Evolutionary conservation across 1,140 invertebrate species (phyloP), one percentile per base, ranked within the genome.

Genomic region (Oncopeltus fasciatus): DNA sequence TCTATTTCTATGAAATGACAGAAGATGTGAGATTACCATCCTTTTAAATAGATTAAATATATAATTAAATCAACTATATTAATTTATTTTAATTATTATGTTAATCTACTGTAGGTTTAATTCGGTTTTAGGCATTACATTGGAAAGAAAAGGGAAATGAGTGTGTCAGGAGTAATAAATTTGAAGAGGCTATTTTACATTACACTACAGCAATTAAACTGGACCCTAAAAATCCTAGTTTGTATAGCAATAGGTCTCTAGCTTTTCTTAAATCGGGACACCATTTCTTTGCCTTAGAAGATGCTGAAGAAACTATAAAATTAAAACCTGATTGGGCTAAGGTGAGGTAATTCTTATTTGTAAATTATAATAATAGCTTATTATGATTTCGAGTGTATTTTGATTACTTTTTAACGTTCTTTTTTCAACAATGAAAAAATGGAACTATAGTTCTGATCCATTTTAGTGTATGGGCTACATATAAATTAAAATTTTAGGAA

Each of bases 241-340:
- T 90, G 3, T 86, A 87, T 70, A 88, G 87, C 69, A 90, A 90
- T 71, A 75, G 88, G 70, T 90, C 87, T 2, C 79, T 83, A 67
- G 85, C 85, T 21, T 90, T 89, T 73, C 73, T 90, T 16, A 87
- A 87, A 71, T 73, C 87, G 66, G 79, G 86, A 65, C 86, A 88
- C 69, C 87, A 83, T 72, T 85, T 83, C 72, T 79, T 85, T 67
- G 84, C 88, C 1, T 73, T 87, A 67, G 77, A 88, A 73, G 88
- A 92, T 79, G 88, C 88, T 14, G 77, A 84, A 68, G 79, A 83
- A 72, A 81, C 83, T 18, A 87, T 90, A 58, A 77, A 77, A 69
- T 69, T 90, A 46, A 83, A 86, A 69, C 86, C 87, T 27, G 77
- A 82, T 57, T 90, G 88, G 86, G 81, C 84, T 14, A 91, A 90